Evolutionary conservation across 1,140 invertebrate genomes (phyloP).

Genomic region (Papilio machaon): DNA sequence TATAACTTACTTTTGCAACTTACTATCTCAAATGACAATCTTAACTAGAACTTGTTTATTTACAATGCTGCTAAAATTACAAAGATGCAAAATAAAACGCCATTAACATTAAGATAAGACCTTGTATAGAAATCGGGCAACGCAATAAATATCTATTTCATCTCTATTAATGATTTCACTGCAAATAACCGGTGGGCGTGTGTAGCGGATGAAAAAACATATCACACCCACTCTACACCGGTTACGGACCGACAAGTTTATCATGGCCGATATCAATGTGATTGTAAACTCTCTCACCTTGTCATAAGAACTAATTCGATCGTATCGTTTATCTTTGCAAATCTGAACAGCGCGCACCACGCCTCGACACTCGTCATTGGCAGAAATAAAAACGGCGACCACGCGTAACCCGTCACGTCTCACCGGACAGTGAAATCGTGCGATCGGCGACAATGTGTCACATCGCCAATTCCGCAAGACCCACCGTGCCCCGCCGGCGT

Average conservation of each 20-base stretch:
- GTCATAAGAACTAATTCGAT: slow-evolving; percentile 51
- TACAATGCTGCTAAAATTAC: too few species aligned
- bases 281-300: slow-evolving; percentile 57
- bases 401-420: slow-evolving; percentile 80
- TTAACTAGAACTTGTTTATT: not conserved
- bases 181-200: slow-evolving; percentile 70
- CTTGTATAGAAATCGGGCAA: slow-evolving; percentile 58
- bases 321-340: slow-evolving; percentile 48
- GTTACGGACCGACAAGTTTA: slow-evolving; percentile 61
- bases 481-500: slow-evolving; percentile 51
- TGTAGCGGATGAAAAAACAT: slow-evolving; percentile 74
- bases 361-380: slow-evolving; percentile 80
- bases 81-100: not conserved
- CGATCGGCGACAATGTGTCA: slow-evolving; percentile 77
- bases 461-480: slow-evolving; percentile 54
- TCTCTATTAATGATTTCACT: slow-evolving; percentile 57
- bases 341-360: slow-evolving; percentile 68
- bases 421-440: slow-evolving; percentile 78
- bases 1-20: not conserved
- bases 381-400: slow-evolving; percentile 80
- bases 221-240: slow-evolving; percentile 76
- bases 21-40: not conserved
- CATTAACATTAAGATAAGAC: slow-evolving; percentile 31
- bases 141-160: slow-evolving; percentile 52
- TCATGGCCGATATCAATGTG: slow-evolving; percentile 23